phyloP scores from a whole-genome alignment of 2,888 invertebrate species.

The Acrobasis consociella region DNA sequence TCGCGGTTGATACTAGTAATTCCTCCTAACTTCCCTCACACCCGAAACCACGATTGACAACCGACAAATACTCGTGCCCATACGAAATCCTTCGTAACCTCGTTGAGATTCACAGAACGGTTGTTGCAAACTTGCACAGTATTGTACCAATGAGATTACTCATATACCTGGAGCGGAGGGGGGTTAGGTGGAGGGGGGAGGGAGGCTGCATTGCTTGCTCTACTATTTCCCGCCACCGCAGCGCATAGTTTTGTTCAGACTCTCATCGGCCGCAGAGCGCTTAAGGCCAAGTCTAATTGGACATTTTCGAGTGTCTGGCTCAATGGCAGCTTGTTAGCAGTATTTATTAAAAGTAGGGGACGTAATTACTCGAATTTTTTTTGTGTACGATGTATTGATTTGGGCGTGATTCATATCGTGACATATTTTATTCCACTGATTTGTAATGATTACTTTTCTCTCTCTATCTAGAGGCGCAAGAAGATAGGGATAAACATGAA shows the following conservation, averaged over 20 bases:
- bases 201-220: constrained; percentile 56
- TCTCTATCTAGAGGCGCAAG: too few species aligned
- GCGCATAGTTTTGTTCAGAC: constrained; percentile 76
- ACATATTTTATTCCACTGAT: too few species aligned
- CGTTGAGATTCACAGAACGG: constrained; percentile 44
- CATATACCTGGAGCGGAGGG: constrained; percentile 52
- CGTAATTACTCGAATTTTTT: constrained; percentile 4
- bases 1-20: neutral
- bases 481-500: too few species aligned
- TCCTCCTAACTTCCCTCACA: neutral
- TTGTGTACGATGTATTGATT: neutral
- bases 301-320: constrained; percentile 55
- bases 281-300: constrained; percentile 72
- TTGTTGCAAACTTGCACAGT: constrained; percentile 46
- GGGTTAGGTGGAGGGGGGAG: constrained; percentile 39
- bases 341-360: constrained; percentile 10
- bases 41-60: constrained; percentile 17
- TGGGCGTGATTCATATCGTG: neutral
- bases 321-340: constrained; percentile 25
- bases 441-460: too few species aligned
- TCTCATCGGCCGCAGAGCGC: constrained; percentile 63
- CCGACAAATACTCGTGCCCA: constrained; percentile 21
- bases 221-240: constrained; percentile 66
- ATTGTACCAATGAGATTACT: constrained; percentile 67
- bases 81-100: constrained; percentile 30